A percentile compares a stretch with the other conserved stretches of the same genome.
These are phyloP conservation scores for Plutella xylostella DNA, from an alignment of 2,888 invertebrate genomes.

Conservation along the genomic window DNA sequence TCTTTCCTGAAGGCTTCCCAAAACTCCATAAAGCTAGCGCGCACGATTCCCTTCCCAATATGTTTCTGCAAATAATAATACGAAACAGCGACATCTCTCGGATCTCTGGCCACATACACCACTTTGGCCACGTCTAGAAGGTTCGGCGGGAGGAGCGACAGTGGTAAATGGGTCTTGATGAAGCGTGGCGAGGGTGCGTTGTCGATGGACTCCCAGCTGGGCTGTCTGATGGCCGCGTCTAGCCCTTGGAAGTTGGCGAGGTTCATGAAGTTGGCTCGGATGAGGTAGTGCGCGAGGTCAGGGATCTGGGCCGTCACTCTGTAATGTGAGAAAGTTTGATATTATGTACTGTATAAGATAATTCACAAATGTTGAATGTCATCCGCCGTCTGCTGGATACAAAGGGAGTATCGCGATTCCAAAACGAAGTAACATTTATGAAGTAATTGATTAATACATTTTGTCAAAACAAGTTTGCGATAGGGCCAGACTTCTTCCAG, in stretches of 20 bases:
- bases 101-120: slow-evolving; percentile 78
- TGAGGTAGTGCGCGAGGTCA: slow-evolving; percentile 45
- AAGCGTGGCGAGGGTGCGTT: slow-evolving; percentile 62
- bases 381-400: too few relatives aligned
- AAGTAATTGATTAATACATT: too few relatives aligned
- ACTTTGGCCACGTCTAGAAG: slow-evolving; percentile 62
- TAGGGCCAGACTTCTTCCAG: too few relatives aligned
- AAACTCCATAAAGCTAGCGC: slow-evolving; percentile 66
- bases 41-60: slow-evolving; percentile 57
- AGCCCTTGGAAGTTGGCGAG: slow-evolving; percentile 52
- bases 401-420: too few relatives aligned
- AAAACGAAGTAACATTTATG: too few relatives aligned
- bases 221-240: slow-evolving; percentile 33
- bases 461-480: too few relatives aligned
- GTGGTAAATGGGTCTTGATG: slow-evolving; percentile 75
- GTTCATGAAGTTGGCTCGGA: slow-evolving; percentile 53
- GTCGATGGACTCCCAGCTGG: slow-evolving; percentile 45
- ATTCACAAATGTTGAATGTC: too few relatives aligned
- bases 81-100: slow-evolving; percentile 78
- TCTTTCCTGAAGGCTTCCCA: slow-evolving; percentile 72
- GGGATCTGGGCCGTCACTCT: slow-evolving; percentile 46
- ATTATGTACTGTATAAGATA: too few relatives aligned
- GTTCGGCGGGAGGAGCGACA: slow-evolving; percentile 67
- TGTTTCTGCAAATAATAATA: slow-evolving; percentile 76
- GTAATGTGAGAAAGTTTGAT: too few relatives aligned